Conservation (phyloP, 2,113 vertebrate species). For the Stictonetta naevosa region DNA sequence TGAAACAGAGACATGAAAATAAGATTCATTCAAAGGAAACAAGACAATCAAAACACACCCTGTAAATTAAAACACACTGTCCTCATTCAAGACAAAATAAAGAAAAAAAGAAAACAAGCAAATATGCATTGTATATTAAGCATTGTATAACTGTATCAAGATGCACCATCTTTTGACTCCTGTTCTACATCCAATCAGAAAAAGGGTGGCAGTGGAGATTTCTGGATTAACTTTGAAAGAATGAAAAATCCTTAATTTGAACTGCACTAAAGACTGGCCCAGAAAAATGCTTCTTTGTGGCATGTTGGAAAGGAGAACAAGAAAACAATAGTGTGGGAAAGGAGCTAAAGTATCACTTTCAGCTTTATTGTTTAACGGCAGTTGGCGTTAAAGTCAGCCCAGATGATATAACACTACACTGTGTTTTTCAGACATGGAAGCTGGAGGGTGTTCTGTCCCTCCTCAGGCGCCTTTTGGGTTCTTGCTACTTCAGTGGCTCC, state of each 20-base stretch:
- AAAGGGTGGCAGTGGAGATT: not conserved
- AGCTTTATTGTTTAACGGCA: slow-evolving; percentile 15
- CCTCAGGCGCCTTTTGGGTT: not conserved
- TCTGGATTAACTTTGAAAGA: not conserved
- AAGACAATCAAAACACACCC: slow-evolving; percentile 16
- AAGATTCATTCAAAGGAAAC: not conserved
- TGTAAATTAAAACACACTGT: slow-evolving; percentile 11
- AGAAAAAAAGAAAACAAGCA: not conserved
- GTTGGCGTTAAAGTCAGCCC: not conserved
- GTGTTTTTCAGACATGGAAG: not conserved
- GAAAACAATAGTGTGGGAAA: slow-evolving; percentile 44
- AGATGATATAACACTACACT: not conserved
- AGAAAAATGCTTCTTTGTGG: not conserved
- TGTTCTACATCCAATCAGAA: not conserved
- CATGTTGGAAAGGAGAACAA: not conserved
- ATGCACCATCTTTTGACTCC: not conserved
- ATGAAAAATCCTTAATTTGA: slow-evolving; percentile 12
- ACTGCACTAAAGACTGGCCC: not conserved
- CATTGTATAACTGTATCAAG: not conserved
- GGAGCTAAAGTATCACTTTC: slow-evolving; percentile 42
- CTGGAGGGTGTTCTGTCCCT: not conserved
- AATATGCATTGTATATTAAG: not conserved
- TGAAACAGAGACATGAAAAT: slow-evolving; percentile 15
- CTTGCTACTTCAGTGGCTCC: not conserved
- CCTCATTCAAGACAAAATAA: not conserved